Conservation (phyloP, 53 echinoderm and acorn worm species). For the Hippasteria phrygiana region DNA sequence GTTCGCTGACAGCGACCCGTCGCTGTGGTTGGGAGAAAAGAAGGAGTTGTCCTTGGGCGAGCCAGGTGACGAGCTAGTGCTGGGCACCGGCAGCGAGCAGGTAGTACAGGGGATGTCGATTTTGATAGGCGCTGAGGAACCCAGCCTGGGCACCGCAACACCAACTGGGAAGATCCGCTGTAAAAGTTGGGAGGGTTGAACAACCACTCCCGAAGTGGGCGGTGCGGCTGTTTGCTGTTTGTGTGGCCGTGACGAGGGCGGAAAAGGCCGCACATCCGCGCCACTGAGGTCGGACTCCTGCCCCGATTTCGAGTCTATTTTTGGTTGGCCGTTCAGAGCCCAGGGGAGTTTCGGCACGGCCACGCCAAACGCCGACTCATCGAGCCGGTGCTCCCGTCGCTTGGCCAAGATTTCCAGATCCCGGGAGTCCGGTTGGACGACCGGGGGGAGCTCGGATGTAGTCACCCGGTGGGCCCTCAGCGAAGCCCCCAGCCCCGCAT, state of each 20-base stretch:
- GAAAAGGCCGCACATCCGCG: background rate
- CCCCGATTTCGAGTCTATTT: background rate
- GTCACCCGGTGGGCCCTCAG: conserved; percentile 37
- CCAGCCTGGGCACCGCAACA: conserved; percentile 3
- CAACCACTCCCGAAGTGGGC: conserved; percentile 19
- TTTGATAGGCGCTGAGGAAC: conserved; percentile 44
- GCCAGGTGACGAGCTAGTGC: conserved; percentile 69
- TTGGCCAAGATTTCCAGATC: conserved; percentile 51
- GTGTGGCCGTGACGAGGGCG: conserved; percentile 25
- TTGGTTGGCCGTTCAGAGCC: conserved; percentile 52
- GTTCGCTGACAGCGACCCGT: conserved; percentile 80
- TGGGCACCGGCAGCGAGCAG: conserved; percentile 34
- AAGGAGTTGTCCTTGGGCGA: conserved; percentile 72
- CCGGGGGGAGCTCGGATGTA: background rate
- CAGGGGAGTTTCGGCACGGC: conserved; percentile 60
- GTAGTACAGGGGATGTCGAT: conserved; percentile 58
- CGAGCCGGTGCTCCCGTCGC: conserved; percentile 52
- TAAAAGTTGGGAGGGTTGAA: conserved; percentile 17
- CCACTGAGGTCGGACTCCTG: conserved; percentile 1
- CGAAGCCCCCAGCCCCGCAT: conserved; percentile 73
- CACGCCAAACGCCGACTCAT: conserved; percentile 51
- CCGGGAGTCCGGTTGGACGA: background rate
- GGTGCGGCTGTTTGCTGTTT: conserved; percentile 27
- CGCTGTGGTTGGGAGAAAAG: conserved; percentile 80
- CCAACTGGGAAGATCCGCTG: conserved; percentile 49